A percentile compares a stretch with the other conserved stretches of the same genome.
These are phyloP conservation scores for Serilophus lunatus DNA, from an alignment of 2,113 vertebrate genomes.

Conservation along the genomic window DNA sequence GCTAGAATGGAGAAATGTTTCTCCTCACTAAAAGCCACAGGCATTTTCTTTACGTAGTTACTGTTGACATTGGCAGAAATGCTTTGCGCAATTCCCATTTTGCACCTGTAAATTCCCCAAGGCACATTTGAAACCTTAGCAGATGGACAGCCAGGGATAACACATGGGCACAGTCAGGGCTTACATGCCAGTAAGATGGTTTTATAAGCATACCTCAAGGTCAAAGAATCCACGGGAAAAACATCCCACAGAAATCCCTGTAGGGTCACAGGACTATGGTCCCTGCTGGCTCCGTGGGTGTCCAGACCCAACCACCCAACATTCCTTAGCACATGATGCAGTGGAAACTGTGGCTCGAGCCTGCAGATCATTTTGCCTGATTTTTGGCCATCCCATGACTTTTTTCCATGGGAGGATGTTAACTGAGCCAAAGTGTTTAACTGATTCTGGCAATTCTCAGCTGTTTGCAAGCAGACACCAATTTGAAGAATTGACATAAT, in stretches of 20 bases:
- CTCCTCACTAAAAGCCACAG: conserved; percentile 22
- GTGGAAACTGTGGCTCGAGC: conserved; percentile 49
- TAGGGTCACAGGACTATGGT: rapidly evolving
- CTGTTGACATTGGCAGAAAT: conserved; percentile 2
- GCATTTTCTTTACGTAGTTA: conserved; percentile 16
- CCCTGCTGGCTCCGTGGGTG: conserved; percentile 48
- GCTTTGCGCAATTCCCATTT: background rate
- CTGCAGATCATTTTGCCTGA: conserved; percentile 43
- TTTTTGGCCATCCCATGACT: conserved; percentile 47
- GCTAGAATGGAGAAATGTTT: background rate
- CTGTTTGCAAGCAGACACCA: conserved; percentile 2
- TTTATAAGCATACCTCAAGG: conserved; percentile 1
- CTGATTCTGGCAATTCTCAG: conserved; percentile 58
- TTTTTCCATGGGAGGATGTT: conserved; percentile 63
- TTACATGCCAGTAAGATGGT: background rate
- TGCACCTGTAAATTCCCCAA: conserved; percentile 31
- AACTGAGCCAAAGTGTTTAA: conserved; percentile 48
- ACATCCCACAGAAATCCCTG: background rate
- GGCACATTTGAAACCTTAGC: background rate
- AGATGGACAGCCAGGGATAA: background rate
- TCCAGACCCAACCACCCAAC: background rate
- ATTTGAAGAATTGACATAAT: conserved; percentile 46
- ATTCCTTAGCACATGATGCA: conserved; percentile 59
- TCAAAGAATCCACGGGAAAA: background rate
- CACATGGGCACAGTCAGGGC: background rate